These are phyloP conservation scores for Siniperca obscura DNA, from an alignment of 2,797 vertebrate genomes.

Conservation along the genomic window DNA sequence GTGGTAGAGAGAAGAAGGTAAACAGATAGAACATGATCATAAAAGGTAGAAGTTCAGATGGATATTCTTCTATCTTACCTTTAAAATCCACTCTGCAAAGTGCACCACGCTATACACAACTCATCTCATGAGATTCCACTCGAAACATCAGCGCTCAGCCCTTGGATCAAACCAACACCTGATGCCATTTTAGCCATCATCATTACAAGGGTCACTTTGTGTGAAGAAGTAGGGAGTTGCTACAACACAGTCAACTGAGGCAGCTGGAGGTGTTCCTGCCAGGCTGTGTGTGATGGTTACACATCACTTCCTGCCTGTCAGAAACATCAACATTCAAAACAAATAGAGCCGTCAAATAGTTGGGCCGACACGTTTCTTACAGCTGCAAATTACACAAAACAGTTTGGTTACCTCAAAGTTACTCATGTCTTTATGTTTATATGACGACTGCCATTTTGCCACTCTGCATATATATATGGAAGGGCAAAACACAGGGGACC, in stretches of 20 bases:
- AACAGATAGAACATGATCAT: neutral
- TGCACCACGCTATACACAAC: neutral
- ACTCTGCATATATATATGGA: neutral
- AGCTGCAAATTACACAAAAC: neutral
- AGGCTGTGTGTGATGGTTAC: slow-evolving; percentile 8
- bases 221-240: neutral
- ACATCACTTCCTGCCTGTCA: neutral
- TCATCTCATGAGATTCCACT: slow-evolving; percentile 21
- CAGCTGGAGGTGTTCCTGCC: slow-evolving; percentile 1
- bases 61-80: slow-evolving; percentile 29
- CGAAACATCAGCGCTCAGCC: slow-evolving; percentile 3
- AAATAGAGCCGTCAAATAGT: neutral
- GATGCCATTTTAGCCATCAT: slow-evolving; percentile 31
- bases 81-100: slow-evolving; percentile 23
- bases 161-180: slow-evolving; percentile 26
- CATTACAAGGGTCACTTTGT: slow-evolving; percentile 18
- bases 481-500: neutral
- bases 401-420: neutral
- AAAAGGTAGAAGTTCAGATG: neutral
- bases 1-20: neutral
- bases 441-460: slow-evolving; percentile 1
- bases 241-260: neutral
- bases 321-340: slow-evolving; percentile 16
- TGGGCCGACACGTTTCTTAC: neutral
- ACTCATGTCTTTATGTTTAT: slow-evolving; percentile 1